Evolutionary conservation across 1,140 invertebrate genomes (phyloP).

Genomic region (Drosophila sturtevanti): DNA sequence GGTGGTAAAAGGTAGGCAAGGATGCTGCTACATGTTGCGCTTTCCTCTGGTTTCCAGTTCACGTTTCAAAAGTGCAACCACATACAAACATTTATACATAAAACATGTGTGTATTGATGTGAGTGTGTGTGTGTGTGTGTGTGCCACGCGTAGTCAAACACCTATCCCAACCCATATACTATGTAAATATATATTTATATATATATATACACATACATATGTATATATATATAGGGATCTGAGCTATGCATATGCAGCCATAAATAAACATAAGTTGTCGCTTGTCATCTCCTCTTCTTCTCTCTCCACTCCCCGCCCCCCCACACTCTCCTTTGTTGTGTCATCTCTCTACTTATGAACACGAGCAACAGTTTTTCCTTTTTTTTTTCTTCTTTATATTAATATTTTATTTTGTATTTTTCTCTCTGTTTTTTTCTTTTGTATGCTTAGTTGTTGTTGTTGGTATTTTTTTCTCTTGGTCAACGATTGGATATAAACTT

Average conservation of each 20-base stretch:
- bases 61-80: conserved; percentile 2
- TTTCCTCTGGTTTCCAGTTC: conserved; percentile 14
- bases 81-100: neutral
- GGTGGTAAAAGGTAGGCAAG: conserved; percentile 27
- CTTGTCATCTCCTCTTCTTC: conserved; percentile 42
- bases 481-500: neutral
- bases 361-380: conserved; percentile 55
- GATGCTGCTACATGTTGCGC: conserved; percentile 60
- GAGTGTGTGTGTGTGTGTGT: conserved; percentile 5
- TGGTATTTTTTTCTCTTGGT: neutral
- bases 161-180: too few relatives aligned
- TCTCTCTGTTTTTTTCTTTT: conserved; percentile 6
- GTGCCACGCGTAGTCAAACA: neutral
- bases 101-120: neutral
- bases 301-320: too few relatives aligned
- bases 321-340: neutral
- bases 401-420: neutral
- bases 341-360: conserved; percentile 41
- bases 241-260: conserved; percentile 54
- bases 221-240: conserved; percentile 13
- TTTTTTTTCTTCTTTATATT: conserved; percentile 1
- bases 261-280: conserved; percentile 74
- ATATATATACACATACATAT: conserved; percentile 3
- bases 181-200: neutral
- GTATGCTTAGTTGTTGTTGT: conserved; percentile 6